These are phyloP conservation scores for Choristoneura fumiferana DNA, from an alignment of 1,140 invertebrate species.

Conservation along the genomic window DNA sequence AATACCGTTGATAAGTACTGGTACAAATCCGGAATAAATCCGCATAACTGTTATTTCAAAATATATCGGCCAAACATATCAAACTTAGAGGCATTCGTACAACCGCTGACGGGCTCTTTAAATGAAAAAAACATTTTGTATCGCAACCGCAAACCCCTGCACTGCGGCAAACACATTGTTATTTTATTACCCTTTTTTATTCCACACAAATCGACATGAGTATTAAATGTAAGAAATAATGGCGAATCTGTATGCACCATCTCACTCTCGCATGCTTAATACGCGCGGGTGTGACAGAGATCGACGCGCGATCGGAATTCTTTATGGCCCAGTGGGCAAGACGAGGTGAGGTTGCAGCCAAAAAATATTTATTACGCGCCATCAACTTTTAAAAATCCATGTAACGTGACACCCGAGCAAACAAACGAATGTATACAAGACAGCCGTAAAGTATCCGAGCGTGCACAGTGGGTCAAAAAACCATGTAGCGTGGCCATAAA, in stretches of 20 bases:
- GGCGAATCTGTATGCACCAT: slow-evolving; percentile 24
- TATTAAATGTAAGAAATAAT: slow-evolving; percentile 48
- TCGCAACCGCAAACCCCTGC: slow-evolving; percentile 15
- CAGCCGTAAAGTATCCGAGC: slow-evolving; percentile 37
- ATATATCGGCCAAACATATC: slow-evolving; percentile 6
- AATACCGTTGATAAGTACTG: too few relatives aligned
- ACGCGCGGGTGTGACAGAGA: slow-evolving; percentile 21
- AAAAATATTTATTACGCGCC: slow-evolving; percentile 72
- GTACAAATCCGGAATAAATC: too few relatives aligned
- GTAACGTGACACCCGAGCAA: slow-evolving; percentile 62
- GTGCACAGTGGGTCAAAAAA: slow-evolving; percentile 38
- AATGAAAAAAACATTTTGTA: slow-evolving; percentile 12
- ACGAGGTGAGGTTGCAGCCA: slow-evolving; percentile 57
- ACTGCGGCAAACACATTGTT: slow-evolving; percentile 33
- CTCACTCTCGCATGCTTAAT: slow-evolving; percentile 16
- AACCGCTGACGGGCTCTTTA: slow-evolving; percentile 3
- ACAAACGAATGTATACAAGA: slow-evolving; percentile 48
- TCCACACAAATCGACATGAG: slow-evolving; percentile 41
- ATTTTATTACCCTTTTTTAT: slow-evolving; percentile 44
- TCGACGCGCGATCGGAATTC: slow-evolving; percentile 31
- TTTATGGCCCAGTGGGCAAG: slow-evolving; percentile 49
- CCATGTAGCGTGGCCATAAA: slow-evolving; percentile 32
- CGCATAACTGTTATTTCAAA: neutral
- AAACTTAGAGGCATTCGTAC: neutral
- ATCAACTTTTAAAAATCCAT: slow-evolving; percentile 69